Percentiles rank a stretch among this genome's conserved stretches.
Conservation (phyloP, 2,797 vertebrate genomes). For the Cottoperca gobio region DNA sequence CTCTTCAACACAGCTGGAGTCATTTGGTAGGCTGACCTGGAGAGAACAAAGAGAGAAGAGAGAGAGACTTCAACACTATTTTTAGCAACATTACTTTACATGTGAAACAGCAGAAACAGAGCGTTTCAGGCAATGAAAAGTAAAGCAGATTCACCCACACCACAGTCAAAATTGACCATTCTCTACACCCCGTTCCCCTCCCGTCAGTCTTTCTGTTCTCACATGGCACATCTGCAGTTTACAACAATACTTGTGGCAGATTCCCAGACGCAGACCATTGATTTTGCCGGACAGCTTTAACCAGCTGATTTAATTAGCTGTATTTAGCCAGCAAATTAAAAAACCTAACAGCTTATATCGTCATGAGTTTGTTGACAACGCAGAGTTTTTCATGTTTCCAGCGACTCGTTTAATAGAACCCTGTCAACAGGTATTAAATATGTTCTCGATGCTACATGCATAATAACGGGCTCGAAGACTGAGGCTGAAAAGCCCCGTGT, state of each 20-base stretch:
- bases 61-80: slow-evolving; percentile 50
- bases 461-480: background rate
- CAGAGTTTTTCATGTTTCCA: no score
- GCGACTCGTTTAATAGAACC: background rate
- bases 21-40: slow-evolving; percentile 93
- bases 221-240: background rate
- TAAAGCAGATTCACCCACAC: background rate
- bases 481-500: background rate
- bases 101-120: slow-evolving; percentile 4
- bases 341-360: background rate
- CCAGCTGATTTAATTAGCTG: no score
- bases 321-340: background rate
- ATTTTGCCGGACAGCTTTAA: no score
- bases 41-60: slow-evolving; percentile 48
- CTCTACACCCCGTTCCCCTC: background rate
- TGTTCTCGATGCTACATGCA: background rate
- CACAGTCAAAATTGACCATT: background rate
- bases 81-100: slow-evolving; percentile 25
- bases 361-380: no score
- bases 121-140: background rate
- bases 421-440: background rate
- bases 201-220: background rate
- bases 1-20: slow-evolving; percentile 97
- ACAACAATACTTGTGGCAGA: background rate
- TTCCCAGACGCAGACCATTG: no score